A percentile compares a stretch with the other conserved stretches of the same genome.
These are phyloP conservation scores for Steinernema carpocapsae DNA, from an alignment of 2,888 invertebrate genomes.

Conservation along the genomic window DNA sequence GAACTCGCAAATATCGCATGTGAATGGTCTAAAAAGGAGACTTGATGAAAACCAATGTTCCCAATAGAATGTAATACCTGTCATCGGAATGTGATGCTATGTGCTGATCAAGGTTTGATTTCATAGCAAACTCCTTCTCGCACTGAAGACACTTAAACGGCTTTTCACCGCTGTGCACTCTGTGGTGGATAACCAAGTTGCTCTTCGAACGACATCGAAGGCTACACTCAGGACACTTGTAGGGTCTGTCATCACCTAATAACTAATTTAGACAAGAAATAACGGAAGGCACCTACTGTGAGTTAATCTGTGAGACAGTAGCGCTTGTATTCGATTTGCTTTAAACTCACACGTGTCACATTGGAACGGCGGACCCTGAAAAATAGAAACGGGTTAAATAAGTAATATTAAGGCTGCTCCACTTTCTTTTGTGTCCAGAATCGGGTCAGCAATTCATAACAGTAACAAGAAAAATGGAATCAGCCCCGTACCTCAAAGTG, in stretches of 20 bases:
- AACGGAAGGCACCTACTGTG: slow-evolving; percentile 69
- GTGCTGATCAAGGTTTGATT: slow-evolving; percentile 69
- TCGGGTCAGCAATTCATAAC: no score
- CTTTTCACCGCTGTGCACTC: slow-evolving; percentile 74
- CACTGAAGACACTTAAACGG: slow-evolving; percentile 74
- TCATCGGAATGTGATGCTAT: slow-evolving; percentile 74
- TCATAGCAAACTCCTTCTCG: slow-evolving; percentile 72
- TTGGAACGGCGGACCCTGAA: slow-evolving; percentile 75
- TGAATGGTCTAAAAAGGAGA: slow-evolving; percentile 71
- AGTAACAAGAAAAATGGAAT: no score
- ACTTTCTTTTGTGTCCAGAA: no score
- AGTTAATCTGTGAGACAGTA: slow-evolving; percentile 75
- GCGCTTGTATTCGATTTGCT: slow-evolving; percentile 73
- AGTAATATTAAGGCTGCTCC: slow-evolving; percentile 23
- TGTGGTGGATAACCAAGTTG: slow-evolving; percentile 75
- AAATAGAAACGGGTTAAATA: neutral
- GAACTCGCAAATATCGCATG: slow-evolving; percentile 78
- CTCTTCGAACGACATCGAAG: slow-evolving; percentile 74
- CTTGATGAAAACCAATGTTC: neutral
- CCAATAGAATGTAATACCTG: slow-evolving; percentile 69
- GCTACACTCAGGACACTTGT: slow-evolving; percentile 69
- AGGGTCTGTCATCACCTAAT: slow-evolving; percentile 71
- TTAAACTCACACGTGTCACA: slow-evolving; percentile 75
- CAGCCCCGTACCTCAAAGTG: slow-evolving; percentile 63
- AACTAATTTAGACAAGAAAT: neutral